Percentiles rank a stretch among this genome's conserved stretches.
Evolutionary conservation across 2,797 vertebrate genomes (phyloP).

Genomic region (Clarias fuscus): DNA sequence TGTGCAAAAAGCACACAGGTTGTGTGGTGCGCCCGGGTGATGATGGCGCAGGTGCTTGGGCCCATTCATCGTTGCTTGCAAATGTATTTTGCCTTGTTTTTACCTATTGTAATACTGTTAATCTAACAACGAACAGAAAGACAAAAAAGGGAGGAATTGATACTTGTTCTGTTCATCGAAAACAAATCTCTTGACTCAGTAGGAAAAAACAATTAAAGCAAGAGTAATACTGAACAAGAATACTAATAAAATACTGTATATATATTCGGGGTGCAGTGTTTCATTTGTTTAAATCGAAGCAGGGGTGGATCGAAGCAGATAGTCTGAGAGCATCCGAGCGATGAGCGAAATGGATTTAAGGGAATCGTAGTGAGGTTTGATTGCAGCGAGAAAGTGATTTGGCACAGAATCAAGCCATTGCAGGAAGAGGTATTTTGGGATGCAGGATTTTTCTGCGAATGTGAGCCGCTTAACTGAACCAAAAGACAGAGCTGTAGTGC

Average conservation of each 20-base stretch:
- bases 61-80: no score
- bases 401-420: background rate
- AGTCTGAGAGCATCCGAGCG: background rate
- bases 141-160: background rate
- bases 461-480: background rate
- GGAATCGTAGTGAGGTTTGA: background rate
- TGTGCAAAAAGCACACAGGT: no score
- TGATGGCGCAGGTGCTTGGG: no score
- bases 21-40: no score
- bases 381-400: background rate
- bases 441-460: background rate
- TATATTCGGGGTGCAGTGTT: background rate
- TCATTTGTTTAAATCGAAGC: background rate
- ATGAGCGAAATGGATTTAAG: background rate
- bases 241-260: background rate
- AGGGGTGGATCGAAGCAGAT: background rate
- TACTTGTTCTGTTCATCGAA: background rate
- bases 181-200: no score
- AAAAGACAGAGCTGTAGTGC: background rate
- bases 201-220: background rate
- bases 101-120: background rate
- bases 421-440: background rate
- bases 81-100: no score
- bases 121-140: background rate
- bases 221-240: background rate